Base-by-base conservation (phyloP, 2,888 invertebrate genomes). In the Pelosia muscerda region DNA sequence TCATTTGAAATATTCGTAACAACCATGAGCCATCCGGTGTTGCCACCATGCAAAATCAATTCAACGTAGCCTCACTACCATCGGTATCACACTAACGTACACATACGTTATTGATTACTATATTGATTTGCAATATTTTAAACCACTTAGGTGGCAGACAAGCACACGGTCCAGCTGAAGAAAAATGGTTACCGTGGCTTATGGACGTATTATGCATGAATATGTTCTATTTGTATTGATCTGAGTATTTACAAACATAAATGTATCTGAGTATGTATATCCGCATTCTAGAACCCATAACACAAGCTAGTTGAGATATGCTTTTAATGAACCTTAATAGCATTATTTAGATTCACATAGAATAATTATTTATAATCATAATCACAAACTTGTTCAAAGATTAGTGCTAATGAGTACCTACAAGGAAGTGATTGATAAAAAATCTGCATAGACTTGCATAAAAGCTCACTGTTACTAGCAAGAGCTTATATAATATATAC, bases 81-180 rank as follows among this genome's bases (percentile, higher is more conserved):
- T 6, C 28, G 53, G 26, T 22, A 61, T 15, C 26, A 23, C 25
- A 25, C 22, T 42, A 56, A 60, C 38, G 54, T 31, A 26, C 15
- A 11, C 76, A 76, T 66, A 34, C 65, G 31, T 65, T 73, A 70
- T 73, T 66, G 76, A 75, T 70, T 66, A 60, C 60, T 65, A 63
- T 62, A 77, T 72, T 58, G 62, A 70, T 69, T 69, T 68, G n/a
- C n/a, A n/a, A n/a, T n/a, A n/a, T n/a, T n/a, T n/a, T n/a, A n/a
- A n/a, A n/a, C n/a, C n/a, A n/a, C n/a, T n/a, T n/a, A n/a, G n/a
- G n/a, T n/a, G n/a, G n/a, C n/a, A n/a, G n/a, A n/a, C n/a, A n/a
- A n/a, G n/a, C n/a, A n/a, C n/a, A n/a, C n/a, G n/a, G n/a, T n/a
- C n/a, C n/a, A n/a, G n/a, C n/a, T n/a, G n/a, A n/a, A n/a, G n/a